phyloP scores from a whole-genome alignment of 2,797 vertebrate species.

The Tympanoctomys barrerae region DNA sequence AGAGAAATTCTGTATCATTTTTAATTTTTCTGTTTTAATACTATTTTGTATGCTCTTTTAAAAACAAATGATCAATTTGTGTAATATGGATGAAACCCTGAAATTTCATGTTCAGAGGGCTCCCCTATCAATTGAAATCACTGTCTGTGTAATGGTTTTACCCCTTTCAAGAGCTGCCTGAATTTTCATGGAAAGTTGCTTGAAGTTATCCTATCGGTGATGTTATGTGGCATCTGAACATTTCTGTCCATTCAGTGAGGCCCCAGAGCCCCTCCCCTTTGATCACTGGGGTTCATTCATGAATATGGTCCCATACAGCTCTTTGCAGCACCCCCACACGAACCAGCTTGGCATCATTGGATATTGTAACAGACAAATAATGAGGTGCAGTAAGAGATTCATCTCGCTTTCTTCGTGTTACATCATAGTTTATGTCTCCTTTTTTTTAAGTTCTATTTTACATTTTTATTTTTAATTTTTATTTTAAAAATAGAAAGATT shows the following conservation, averaged over 20 bases:
- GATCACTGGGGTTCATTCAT: not conserved
- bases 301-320: not conserved
- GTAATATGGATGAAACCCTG: not conserved
- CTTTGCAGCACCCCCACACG: not conserved
- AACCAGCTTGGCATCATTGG: not conserved
- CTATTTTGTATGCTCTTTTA: no score
- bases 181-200: slow-evolving; percentile 12
- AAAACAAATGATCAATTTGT: slow-evolving; percentile 7
- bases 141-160: not conserved
- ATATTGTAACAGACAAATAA: not conserved
- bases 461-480: no score
- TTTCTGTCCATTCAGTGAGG: not conserved
- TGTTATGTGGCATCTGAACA: not conserved
- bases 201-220: slow-evolving; percentile 7
- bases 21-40: no score
- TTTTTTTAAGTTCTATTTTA: no score
- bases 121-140: not conserved
- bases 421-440: not conserved
- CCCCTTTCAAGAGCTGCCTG: not conserved
- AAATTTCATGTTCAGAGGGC: not conserved
- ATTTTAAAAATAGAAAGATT: no score
- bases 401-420: not conserved
- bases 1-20: no score
- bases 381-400: not conserved
- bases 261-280: not conserved